These are phyloP conservation scores for Brachionichthys hirsutus DNA, from an alignment of 2,113 vertebrate genomes.

Conservation along the genomic window DNA sequence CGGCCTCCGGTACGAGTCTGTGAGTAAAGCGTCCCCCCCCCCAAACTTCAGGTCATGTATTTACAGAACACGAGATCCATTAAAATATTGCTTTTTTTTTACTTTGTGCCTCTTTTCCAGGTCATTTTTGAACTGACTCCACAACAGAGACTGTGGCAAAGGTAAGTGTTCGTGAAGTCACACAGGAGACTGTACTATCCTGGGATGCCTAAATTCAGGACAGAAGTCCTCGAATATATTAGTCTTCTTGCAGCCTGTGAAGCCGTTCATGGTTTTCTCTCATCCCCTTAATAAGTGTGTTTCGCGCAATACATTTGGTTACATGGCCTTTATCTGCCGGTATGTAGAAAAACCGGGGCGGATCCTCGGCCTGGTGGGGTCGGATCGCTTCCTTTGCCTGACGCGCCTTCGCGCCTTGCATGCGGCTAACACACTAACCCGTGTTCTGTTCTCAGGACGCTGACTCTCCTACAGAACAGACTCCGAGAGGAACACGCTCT, in stretches of 20 bases:
- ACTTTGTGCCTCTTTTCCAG: slow-evolving; percentile 72
- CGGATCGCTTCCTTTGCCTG: neutral
- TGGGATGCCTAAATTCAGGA: too few relatives aligned
- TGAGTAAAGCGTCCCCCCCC: slow-evolving; percentile 77
- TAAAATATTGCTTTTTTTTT: neutral
- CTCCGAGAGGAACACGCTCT: slow-evolving; percentile 92
- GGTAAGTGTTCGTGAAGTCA: slow-evolving; percentile 73
- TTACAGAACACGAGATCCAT: neutral
- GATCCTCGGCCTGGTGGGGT: neutral
- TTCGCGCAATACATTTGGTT: too few relatives aligned
- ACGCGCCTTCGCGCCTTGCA: neutral
- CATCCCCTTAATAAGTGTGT: too few relatives aligned
- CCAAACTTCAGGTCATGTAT: neutral
- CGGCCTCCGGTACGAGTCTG: slow-evolving; percentile 91
- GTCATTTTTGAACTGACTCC: slow-evolving; percentile 91
- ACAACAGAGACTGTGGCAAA: slow-evolving; percentile 91
- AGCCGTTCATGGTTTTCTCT: too few relatives aligned
- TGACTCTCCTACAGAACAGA: slow-evolving; percentile 85
- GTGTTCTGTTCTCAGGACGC: slow-evolving; percentile 75
- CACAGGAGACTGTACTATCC: neutral
- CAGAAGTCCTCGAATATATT: too few relatives aligned
- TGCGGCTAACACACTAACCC: neutral
- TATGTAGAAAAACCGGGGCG: neutral
- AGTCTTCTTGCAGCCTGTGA: too few relatives aligned
- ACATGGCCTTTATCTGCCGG: too few relatives aligned